Base-by-base conservation (phyloP, 1,140 invertebrate genomes). In the Drosophila cardini region DNA sequence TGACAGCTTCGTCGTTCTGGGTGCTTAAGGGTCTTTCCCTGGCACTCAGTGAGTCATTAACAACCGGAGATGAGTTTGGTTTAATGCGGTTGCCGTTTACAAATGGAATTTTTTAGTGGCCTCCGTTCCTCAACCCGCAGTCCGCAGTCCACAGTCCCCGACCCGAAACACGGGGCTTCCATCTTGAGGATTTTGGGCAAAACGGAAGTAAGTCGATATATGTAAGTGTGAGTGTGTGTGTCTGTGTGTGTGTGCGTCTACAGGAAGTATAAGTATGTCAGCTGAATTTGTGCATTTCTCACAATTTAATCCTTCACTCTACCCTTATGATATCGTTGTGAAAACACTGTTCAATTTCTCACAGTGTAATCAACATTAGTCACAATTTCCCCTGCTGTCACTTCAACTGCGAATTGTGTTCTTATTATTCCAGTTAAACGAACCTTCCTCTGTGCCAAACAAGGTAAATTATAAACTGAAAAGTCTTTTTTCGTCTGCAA, bases 61-160 rank as follows among this genome's bases (percentile, higher is more conserved):
- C 80, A 89, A 89, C 84, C 84, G 84, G 84, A 89, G 84, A 89
- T 89, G 84, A 89, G 85, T 84, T 87, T 80, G 84, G 84, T 84
- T 89, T 89, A 89, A 89, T 89, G 80, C 77, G 77, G 84, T 78
- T 84, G 76, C 73, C 80, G 84, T 80, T 89, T 84, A 80, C 80
- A 89, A 89, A 89, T 89, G 84, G 84, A 89, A 89, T 89, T 89
- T 89, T 89, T 84, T 84, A 89, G 84, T 87, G 79, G 76, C 72
- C 43, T 18, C 26, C 21, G 42, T 32, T 18, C 30, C 26, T 10
- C 7, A 13, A 36, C 11, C 58, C 26, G 0, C 56, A 26, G 9
- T 34, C 58, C 26, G 0, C 56, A 26, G 9, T 34, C n/a, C 21
- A 21, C 21, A 26, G 11, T 7, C n/a, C 55, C 2, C 15, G 9